Evolutionary conservation across 1,140 invertebrate species (phyloP).

Genomic region (Cotesia chilonis): DNA sequence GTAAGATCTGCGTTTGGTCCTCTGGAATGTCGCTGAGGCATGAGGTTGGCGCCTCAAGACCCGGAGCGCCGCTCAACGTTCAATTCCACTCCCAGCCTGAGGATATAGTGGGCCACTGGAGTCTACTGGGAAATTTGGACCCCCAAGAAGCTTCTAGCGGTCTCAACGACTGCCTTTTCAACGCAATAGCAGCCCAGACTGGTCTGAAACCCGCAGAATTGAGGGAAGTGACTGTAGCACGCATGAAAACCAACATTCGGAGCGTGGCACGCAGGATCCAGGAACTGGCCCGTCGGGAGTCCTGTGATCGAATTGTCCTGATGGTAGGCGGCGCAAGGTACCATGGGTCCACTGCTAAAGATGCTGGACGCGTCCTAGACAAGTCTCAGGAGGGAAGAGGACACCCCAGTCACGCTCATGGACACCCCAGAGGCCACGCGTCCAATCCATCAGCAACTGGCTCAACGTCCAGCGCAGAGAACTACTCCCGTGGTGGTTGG

Average conservation of each 20-base stretch:
- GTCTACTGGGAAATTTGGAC: slow-evolving; percentile 34
- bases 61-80: not conserved
- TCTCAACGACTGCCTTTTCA: slow-evolving; percentile 47
- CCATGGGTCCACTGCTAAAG: slow-evolving; percentile 24
- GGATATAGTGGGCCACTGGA: slow-evolving; percentile 45
- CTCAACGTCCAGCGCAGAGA: slow-evolving; percentile 34
- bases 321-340: slow-evolving; percentile 49
- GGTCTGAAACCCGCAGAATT: slow-evolving; percentile 22
- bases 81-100: slow-evolving; percentile 13
- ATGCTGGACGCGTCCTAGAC: slow-evolving; percentile 40
- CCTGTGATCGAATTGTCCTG: slow-evolving; percentile 20
- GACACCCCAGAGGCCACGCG: slow-evolving; percentile 49
- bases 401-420: not conserved
- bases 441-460: slow-evolving; percentile 30
- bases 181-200: slow-evolving; percentile 40
- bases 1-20: slow-evolving; percentile 12
- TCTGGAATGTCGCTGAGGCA: not conserved
- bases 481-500: slow-evolving; percentile 28
- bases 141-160: slow-evolving; percentile 5
- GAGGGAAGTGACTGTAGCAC: not conserved
- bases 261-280: slow-evolving; percentile 30
- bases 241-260: slow-evolving; percentile 32
- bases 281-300: slow-evolving; percentile 10
- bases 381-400: slow-evolving; percentile 37
- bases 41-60: not conserved